Evolutionary conservation across 2,888 invertebrate genomes (phyloP).

Genomic region (Drosophila nigricruria): DNA sequence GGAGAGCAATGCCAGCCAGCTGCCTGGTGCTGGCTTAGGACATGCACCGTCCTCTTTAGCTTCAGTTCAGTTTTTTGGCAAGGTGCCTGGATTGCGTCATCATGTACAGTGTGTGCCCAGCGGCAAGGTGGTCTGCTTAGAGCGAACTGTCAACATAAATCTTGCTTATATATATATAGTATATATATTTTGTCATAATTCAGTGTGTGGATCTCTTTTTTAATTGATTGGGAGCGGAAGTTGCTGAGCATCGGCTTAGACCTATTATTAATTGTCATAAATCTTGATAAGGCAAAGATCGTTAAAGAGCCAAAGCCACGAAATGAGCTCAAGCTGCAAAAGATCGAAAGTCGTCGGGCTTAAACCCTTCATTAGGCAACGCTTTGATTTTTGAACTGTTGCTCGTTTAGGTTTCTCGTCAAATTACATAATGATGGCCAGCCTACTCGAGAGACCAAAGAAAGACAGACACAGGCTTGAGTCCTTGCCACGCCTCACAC

Average conservation of each 20-base stretch:
- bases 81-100: conserved; percentile 75
- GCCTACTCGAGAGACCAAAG: conserved; percentile 36
- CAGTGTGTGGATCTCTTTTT: conserved; percentile 35
- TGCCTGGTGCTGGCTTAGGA: conserved; percentile 46
- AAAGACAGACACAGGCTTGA: conserved; percentile 26
- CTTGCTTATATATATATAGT: conserved; percentile 53
- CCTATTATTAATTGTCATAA: conserved; percentile 85
- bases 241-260: conserved; percentile 51
- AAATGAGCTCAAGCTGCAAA: conserved; percentile 71
- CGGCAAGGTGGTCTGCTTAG: conserved; percentile 61
- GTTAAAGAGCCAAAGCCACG: conserved; percentile 33
- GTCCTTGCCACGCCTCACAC: conserved; percentile 54
- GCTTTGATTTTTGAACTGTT: conserved; percentile 62
- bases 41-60: conserved; percentile 7
- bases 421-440: conserved; percentile 80
- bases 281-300: conserved; percentile 82
- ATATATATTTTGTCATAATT: conserved; percentile 70
- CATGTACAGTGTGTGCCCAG: conserved; percentile 34
- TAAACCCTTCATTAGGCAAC: conserved; percentile 58
- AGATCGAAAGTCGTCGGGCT: conserved; percentile 15
- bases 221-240: conserved; percentile 78
- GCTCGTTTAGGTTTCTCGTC: conserved; percentile 59
- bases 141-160: conserved; percentile 61
- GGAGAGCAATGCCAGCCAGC: conserved; percentile 50
- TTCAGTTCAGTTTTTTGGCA: conserved; percentile 61